These are phyloP conservation scores for Varanus salvator DNA, from an alignment of 2,113 vertebrate species.

Conservation along the genomic window DNA sequence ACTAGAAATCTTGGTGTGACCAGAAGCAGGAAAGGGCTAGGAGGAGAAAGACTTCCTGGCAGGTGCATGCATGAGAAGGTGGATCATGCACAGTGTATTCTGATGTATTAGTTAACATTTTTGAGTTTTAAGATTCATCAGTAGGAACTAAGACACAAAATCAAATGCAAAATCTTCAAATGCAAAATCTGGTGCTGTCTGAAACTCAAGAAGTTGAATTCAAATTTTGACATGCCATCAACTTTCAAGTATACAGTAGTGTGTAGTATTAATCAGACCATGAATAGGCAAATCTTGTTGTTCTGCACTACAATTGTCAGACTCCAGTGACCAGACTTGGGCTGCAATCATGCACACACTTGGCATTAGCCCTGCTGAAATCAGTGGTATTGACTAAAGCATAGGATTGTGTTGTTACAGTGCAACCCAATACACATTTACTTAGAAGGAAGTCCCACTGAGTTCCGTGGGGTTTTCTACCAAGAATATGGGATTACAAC, in stretches of 20 bases:
- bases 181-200: not conserved
- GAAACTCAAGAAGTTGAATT: not conserved
- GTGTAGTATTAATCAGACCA: not conserved
- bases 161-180: too few species aligned
- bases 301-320: too few species aligned
- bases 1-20: not conserved
- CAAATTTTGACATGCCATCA: not conserved
- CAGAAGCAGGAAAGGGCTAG: not conserved
- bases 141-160: not conserved
- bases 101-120: not conserved
- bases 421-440: not conserved
- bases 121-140: not conserved
- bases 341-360: not conserved
- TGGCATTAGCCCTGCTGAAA: not conserved
- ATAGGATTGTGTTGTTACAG: not conserved
- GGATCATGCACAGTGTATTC: not conserved
- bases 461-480: not conserved
- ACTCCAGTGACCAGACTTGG: too few species aligned
- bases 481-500: not conserved
- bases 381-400: not conserved
- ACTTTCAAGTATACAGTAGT: not conserved
- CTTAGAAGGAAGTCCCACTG: not conserved
- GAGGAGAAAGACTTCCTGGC: not conserved
- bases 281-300: too few species aligned
- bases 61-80: not conserved